Evolutionary conservation across 1,140 invertebrate genomes (phyloP), one percentile per base, ranked within the genome.

Genomic region (Drosophila nebulosa): DNA sequence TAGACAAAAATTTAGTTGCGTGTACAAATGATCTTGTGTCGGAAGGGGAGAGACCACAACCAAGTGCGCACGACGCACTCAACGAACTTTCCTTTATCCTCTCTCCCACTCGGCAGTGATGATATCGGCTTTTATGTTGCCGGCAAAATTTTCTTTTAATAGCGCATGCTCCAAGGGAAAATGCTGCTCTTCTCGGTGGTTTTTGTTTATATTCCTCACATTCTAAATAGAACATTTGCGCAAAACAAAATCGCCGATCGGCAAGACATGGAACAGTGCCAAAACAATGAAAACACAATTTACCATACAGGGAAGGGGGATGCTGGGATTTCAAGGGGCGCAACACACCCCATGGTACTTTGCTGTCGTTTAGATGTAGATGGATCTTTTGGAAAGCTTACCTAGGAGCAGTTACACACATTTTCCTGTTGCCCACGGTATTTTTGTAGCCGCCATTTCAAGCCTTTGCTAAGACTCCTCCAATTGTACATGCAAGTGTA

Each of bases 201-300:
- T 21, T 62, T 51, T 85, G 75, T 85, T 85, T 85, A 81, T 66
- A 86, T 85, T 79, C 64, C 59, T 21, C 46, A 1, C 21, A 26
- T 85, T 85, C 80, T 85, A 85, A 86, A 85, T 78, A 85, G 65
- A 59, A 50, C 2, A 16, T 10, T 26, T 2, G 14, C 6, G 14
- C 10, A 53, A 64, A 61, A 36, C 35, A 53, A 52, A 71, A 26
- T 9, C 14, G 39, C 18, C 39, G 39, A 46, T 46, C 16, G 39
- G 39, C 39, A 46, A 21, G 39, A 46, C 39, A 46, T 46, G 39
- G 39, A 46, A 21, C 39, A 46, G 21, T 60, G 56, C 32, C 46
- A 68, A 65, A 64, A 64, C 24, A 21, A 3, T 30, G 27, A 32
- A 32, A 32, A 32, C 30, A 32, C 30, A 10, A 10, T 3, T 12